Evolutionary conservation across 2,797 vertebrate species (phyloP).

Genomic region (Coracias cyanogaster): DNA sequence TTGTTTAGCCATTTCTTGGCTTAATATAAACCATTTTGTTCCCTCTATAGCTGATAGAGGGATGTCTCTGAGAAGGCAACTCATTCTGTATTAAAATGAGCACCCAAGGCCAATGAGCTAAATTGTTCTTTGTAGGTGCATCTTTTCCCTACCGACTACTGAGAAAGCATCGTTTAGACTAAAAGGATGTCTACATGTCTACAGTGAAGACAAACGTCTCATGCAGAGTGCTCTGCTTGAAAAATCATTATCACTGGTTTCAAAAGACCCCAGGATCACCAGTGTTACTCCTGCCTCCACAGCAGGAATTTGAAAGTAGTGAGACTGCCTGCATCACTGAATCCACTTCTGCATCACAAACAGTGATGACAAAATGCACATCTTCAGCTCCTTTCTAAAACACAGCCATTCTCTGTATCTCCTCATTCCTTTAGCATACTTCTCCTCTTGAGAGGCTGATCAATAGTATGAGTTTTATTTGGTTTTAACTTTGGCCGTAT

Average conservation of each 20-base stretch:
- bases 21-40: neutral
- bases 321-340: neutral
- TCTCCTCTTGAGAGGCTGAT: neutral
- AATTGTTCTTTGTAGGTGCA: neutral
- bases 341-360: neutral
- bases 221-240: neutral
- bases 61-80: neutral
- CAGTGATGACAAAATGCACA: neutral
- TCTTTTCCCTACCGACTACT: neutral
- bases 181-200: neutral
- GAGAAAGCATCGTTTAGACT: neutral
- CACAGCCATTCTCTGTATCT: neutral
- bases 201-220: neutral
- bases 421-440: neutral
- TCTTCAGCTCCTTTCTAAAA: neutral
- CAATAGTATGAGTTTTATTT: neutral
- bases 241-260: neutral
- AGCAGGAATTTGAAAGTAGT: neutral
- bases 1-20: neutral
- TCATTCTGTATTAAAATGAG: neutral
- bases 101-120: neutral
- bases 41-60: neutral
- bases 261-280: neutral
- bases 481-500: neutral
- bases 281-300: neutral